These are phyloP conservation scores for Dolichoris vasculosae DNA, from an alignment of 1,140 invertebrate species.

Conservation along the genomic window DNA sequence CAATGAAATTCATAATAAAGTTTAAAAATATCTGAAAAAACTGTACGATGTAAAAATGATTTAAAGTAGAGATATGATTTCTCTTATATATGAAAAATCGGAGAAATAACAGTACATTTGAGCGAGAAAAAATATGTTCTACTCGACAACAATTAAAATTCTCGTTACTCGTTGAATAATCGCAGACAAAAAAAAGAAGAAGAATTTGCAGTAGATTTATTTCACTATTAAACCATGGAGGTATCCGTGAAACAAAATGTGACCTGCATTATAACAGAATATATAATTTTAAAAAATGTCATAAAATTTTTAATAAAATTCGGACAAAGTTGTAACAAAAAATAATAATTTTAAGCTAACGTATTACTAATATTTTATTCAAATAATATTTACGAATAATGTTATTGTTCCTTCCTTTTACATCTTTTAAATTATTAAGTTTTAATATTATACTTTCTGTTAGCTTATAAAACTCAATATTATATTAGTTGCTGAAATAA, in stretches of 20 bases:
- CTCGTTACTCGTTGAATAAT: conserved; percentile 12
- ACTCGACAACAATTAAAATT: conserved; percentile 20
- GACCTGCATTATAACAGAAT: not conserved
- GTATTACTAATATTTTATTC: not conserved
- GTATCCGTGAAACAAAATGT: not conserved
- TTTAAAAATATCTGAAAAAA: not conserved
- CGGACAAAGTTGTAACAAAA: not conserved
- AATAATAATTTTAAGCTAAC: not conserved
- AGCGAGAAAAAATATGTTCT: not conserved
- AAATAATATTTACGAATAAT: no score
- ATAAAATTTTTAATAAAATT: not conserved
- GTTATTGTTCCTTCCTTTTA: no score
- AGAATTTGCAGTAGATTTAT: conserved; percentile 14
- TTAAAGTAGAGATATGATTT: not conserved
- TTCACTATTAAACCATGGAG: conserved; percentile 6
- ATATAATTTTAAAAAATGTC: not conserved
- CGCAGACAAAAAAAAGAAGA: not conserved
- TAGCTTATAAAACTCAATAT: no score
- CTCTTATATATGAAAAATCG: not conserved
- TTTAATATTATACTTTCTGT: no score
- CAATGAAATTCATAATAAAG: not conserved
- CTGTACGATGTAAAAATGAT: not conserved
- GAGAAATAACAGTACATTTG: not conserved
- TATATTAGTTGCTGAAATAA: no score
- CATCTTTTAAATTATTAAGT: no score